Evolutionary conservation across 1,140 invertebrate species (phyloP).

Genomic region (Homalodisca vitripennis): DNA sequence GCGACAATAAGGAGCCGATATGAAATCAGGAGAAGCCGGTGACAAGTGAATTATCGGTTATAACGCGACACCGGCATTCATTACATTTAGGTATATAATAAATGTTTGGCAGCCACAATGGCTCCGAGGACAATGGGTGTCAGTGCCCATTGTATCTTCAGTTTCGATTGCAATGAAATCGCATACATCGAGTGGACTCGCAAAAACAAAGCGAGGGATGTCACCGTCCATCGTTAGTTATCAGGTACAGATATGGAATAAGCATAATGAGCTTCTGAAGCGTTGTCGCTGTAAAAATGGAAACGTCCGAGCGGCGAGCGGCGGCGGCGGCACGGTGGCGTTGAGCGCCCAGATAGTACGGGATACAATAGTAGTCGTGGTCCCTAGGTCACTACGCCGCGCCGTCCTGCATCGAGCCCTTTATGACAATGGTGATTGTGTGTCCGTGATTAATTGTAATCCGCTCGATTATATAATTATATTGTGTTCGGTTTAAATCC

Average conservation of each 20-base stretch:
- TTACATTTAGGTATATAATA: constrained; percentile 31
- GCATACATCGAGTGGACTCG: constrained; percentile 1
- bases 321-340: background rate
- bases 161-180: constrained; percentile 28
- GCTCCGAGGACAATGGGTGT: constrained; percentile 9
- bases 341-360: background rate
- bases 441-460: constrained; percentile 25
- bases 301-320: constrained; percentile 4
- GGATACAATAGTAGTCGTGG: no score
- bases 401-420: background rate
- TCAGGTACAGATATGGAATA: constrained; percentile 22
- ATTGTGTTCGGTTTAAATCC: background rate
- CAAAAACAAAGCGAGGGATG: background rate
- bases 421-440: constrained; percentile 26
- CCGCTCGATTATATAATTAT: constrained; percentile 18
- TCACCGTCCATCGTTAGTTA: constrained; percentile 5
- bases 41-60: constrained; percentile 27
- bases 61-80: constrained; percentile 22
- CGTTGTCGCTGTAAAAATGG: constrained; percentile 15
- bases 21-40: constrained; percentile 15
- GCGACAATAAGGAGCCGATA: constrained; percentile 21
- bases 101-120: constrained; percentile 27
- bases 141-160: constrained; percentile 21
- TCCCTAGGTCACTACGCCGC: no score
- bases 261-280: constrained; percentile 19